Percentiles rank a stretch among this genome's conserved stretches.
These are phyloP conservation scores for Elysia crispata DNA, from an alignment of 2,888 invertebrate genomes.

Conservation along the genomic window DNA sequence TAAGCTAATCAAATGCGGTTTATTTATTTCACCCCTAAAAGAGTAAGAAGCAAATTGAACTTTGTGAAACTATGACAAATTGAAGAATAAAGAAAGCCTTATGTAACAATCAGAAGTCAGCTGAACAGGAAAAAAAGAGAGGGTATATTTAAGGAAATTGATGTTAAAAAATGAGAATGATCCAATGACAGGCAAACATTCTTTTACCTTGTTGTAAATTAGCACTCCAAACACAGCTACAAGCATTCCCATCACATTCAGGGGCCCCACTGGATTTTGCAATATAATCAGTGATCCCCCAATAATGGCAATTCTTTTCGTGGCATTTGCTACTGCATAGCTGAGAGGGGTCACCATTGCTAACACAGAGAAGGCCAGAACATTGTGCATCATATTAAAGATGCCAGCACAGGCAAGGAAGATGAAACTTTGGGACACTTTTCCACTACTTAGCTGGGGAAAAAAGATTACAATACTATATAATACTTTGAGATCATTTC, in stretches of 20 bases:
- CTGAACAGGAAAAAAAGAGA: no score
- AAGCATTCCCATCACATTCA: slow-evolving; percentile 93
- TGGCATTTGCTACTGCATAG: slow-evolving; percentile 96
- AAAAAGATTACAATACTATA: slow-evolving; percentile 18
- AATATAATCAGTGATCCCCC: slow-evolving; percentile 90
- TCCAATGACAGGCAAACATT: no score
- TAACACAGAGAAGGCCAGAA: slow-evolving; percentile 94
- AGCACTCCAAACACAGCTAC: slow-evolving; percentile 93
- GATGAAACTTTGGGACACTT: slow-evolving; percentile 67
- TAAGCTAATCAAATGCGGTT: no score
- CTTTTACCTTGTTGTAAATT: slow-evolving; percentile 88
- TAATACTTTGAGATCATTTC: no score
- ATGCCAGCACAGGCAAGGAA: slow-evolving; percentile 88
- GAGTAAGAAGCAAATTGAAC: no score
- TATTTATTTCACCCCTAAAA: no score
- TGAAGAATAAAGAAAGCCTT: no score
- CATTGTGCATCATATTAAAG: slow-evolving; percentile 95
- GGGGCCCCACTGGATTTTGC: slow-evolving; percentile 92
- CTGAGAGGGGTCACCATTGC: slow-evolving; percentile 93
- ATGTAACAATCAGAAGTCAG: no score
- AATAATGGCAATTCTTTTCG: slow-evolving; percentile 93
- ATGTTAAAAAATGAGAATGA: no score
- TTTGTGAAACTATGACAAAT: no score
- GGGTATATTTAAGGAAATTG: no score
- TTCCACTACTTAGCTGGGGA: slow-evolving; percentile 67